Conservation (phyloP, 2,888 invertebrate species). For the Allophyes oxyacanthae region DNA sequence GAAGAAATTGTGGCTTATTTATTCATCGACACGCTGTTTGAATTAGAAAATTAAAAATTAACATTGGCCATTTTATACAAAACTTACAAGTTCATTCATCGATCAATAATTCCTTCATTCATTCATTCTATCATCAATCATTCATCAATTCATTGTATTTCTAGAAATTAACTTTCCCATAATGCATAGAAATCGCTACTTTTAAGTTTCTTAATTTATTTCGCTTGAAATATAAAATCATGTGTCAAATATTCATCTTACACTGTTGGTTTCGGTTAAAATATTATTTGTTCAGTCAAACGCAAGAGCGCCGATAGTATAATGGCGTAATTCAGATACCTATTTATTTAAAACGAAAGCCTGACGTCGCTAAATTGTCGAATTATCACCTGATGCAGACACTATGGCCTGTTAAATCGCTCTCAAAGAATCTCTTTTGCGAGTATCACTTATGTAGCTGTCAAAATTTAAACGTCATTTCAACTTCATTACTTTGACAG, state of each 20-base stretch:
- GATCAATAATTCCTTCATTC: too few relatives aligned
- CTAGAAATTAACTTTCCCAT: too few relatives aligned
- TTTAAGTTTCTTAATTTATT: constrained; percentile 8
- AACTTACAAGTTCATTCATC: too few relatives aligned
- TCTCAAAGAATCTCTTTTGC: too few relatives aligned
- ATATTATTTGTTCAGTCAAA: constrained; percentile 15
- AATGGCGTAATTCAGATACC: constrained; percentile 12
- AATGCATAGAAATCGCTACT: background rate
- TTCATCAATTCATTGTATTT: too few relatives aligned
- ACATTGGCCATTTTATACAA: background rate
- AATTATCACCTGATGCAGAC: background rate
- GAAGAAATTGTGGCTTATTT: too few relatives aligned
- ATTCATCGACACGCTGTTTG: too few relatives aligned
- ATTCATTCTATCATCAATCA: too few relatives aligned
- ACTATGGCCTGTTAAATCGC: background rate
- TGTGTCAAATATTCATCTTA: constrained; percentile 41
- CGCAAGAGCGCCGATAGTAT: constrained; percentile 15
- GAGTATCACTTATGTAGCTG: too few relatives aligned
- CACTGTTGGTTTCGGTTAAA: constrained; percentile 7
- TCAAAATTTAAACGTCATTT: too few relatives aligned
- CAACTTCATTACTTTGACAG: too few relatives aligned
- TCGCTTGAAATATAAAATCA: constrained; percentile 2
- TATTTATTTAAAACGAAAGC: constrained; percentile 17
- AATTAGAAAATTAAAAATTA: too few relatives aligned
- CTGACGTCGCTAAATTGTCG: constrained; percentile 12